These are phyloP conservation scores for Cheumatopsyche charites DNA, from an alignment of 1,140 invertebrate species.

Conservation along the genomic window DNA sequence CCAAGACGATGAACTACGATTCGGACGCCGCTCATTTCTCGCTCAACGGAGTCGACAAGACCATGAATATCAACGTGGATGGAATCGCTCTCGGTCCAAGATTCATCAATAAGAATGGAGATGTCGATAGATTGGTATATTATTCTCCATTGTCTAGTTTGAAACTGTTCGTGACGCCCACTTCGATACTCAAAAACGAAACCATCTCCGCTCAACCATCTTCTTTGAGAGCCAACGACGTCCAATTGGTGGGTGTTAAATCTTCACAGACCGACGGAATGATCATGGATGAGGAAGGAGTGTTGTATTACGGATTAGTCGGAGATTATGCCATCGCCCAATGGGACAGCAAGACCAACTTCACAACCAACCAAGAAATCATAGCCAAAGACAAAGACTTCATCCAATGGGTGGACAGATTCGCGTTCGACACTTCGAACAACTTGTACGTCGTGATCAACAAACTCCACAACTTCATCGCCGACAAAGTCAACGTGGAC, in stretches of 20 bases:
- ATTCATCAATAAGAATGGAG: constrained; percentile 51
- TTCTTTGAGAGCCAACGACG: constrained; percentile 53
- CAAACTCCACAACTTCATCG: constrained; percentile 67
- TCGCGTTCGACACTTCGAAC: constrained; percentile 70
- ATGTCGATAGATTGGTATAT: constrained; percentile 64
- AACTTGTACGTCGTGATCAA: constrained; percentile 71
- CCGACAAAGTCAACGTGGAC: constrained; percentile 59
- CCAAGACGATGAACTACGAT: constrained; percentile 65
- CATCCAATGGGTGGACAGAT: constrained; percentile 75
- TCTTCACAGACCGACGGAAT: constrained; percentile 71
- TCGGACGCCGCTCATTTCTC: constrained; percentile 63
- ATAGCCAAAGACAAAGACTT: constrained; percentile 68
- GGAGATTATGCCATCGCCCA: constrained; percentile 68
- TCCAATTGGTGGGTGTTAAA: constrained; percentile 66
- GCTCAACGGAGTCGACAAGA: constrained; percentile 63
- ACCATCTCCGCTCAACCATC: constrained; percentile 51
- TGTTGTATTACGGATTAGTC: constrained; percentile 70
- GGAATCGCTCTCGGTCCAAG: constrained; percentile 72
- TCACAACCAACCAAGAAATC: constrained; percentile 63
- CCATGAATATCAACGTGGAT: constrained; percentile 63
- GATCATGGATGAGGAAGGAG: constrained; percentile 70
- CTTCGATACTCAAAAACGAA: constrained; percentile 63
- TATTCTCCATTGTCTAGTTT: constrained; percentile 70
- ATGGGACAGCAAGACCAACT: constrained; percentile 64
- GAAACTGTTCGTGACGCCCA: constrained; percentile 66